Evolutionary conservation across 2,113 vertebrate genomes (phyloP).

Genomic region (Dissostichus mawsoni): DNA sequence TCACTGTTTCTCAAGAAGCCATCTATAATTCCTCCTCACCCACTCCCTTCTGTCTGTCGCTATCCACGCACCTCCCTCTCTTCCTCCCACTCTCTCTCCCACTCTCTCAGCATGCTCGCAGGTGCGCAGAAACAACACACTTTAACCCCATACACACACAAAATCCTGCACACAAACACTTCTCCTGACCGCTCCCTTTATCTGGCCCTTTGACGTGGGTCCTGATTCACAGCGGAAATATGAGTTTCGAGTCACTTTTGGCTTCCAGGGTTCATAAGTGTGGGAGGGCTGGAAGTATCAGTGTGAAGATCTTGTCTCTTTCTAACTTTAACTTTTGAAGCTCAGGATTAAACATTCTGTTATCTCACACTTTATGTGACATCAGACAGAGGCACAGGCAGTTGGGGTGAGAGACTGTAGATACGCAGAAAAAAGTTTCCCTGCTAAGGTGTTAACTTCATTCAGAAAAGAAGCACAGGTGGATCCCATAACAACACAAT

Average conservation of each 20-base stretch:
- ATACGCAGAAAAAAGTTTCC: not conserved
- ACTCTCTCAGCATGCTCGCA: not conserved
- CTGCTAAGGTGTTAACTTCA: not conserved
- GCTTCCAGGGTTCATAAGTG: not conserved
- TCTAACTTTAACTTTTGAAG: not conserved
- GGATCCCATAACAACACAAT: not conserved
- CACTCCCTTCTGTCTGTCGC: slow-evolving; percentile 54
- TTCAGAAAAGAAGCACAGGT: not conserved
- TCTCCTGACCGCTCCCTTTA: slow-evolving; percentile 30
- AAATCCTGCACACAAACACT: slow-evolving; percentile 2
- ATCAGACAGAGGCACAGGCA: not conserved
- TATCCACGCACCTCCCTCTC: slow-evolving; percentile 31
- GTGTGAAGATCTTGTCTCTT: slow-evolving; percentile 13
- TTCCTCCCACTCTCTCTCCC: slow-evolving; percentile 31
- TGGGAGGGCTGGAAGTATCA: slow-evolving; percentile 18
- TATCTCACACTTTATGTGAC: not conserved
- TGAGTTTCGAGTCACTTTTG: slow-evolving; percentile 25
- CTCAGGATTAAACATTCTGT: not conserved
- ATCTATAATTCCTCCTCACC: slow-evolving; percentile 38
- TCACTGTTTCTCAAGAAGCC: slow-evolving; percentile 12
- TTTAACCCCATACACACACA: not conserved
- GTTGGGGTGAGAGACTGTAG: not conserved
- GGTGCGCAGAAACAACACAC: slow-evolving; percentile 7
- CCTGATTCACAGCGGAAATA: slow-evolving; percentile 26
- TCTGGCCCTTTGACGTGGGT: slow-evolving; percentile 43